Percentiles rank a stretch among this genome's conserved stretches.
These are phyloP conservation scores for Etheostoma perlongum DNA, from an alignment of 2,797 vertebrate genomes.

Conservation along the genomic window DNA sequence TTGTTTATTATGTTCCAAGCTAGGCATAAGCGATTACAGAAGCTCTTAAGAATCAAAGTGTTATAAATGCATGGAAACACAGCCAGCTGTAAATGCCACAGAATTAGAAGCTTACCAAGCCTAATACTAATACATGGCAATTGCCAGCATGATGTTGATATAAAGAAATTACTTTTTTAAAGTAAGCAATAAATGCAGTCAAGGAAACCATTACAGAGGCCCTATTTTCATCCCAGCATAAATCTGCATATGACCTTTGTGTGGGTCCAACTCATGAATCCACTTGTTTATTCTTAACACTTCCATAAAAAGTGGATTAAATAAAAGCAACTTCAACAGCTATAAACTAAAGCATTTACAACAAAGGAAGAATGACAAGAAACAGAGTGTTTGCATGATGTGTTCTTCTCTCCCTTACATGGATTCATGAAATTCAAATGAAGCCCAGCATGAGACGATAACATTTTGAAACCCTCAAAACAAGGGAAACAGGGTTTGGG, in stretches of 20 bases:
- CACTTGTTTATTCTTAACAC: constrained; percentile 81
- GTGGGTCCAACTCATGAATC: constrained; percentile 76
- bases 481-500: constrained; percentile 25
- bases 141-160: constrained; percentile 89
- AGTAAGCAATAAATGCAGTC: constrained; percentile 86
- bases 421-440: constrained; percentile 66
- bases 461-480: constrained; percentile 46
- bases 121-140: constrained; percentile 88
- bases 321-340: constrained; percentile 73
- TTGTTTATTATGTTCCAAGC: constrained; percentile 99
- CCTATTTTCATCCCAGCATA: constrained; percentile 78
- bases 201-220: constrained; percentile 82
- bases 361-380: constrained; percentile 42
- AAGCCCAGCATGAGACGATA: constrained; percentile 41
- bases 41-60: constrained; percentile 98
- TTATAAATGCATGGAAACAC: constrained; percentile 99
- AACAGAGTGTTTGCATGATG: constrained; percentile 40
- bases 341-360: constrained; percentile 57
- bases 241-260: constrained; percentile 79
- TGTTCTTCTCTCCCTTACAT: constrained; percentile 43
- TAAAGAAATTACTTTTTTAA: constrained; percentile 88
- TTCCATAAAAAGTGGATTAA: constrained; percentile 75
- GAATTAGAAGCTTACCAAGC: constrained; percentile 94
- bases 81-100: constrained; percentile 98
- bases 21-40: constrained; percentile 98